Base-by-base conservation (phyloP, 2,888 invertebrate species). In the Cheilosia impressa region DNA sequence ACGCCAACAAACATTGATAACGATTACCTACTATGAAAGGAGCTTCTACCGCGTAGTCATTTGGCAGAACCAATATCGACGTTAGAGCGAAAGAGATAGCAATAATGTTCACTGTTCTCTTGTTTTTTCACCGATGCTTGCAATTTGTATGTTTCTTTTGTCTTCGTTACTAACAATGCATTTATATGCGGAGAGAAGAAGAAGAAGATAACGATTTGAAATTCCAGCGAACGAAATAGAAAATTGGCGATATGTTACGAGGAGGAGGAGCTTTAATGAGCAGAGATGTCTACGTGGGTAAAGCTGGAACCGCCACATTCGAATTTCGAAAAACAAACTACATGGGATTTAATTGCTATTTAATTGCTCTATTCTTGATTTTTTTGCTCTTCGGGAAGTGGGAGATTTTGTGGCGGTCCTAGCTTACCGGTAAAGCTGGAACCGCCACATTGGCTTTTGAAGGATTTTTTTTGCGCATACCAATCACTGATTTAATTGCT, bases 161-260 rank as follows among this genome's bases (percentile, higher is more conserved):
- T 52, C 52, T 52, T 52, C 52, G 22, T 52, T 52, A 52, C 22
- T 52, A 22, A 52, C 1, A 52, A 3, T 24, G 19, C 19, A 52
- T 9, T 52, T 52, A 52, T 52, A 52, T 52, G 22, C 52, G 52
- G 5, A 52, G 52, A n/a, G n/a, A n/a, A 52, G 24, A 52, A 52
- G 52, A 24, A 52, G 52, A 47, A 17, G 19, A 17, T 17, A 17
- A 13, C 5, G 47, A 19, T 47, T 47, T 41, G 6, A 41, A 7
- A 41, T 17, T 47, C 7, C n/a, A 47, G 17, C 19, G 24, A 52
- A 4, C 13, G 52, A 52, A 52, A 52, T 3, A 24, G 52, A 19
- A 52, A 22, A 52, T 52, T 52, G 52, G 19, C 9, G 52, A 52
- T 47, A 3, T 19, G 52, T 24, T 2, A 9, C 24, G 52, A 24